phyloP scores from a whole-genome alignment of 2,888 invertebrate genomes.

The Parnassius apollo region DNA sequence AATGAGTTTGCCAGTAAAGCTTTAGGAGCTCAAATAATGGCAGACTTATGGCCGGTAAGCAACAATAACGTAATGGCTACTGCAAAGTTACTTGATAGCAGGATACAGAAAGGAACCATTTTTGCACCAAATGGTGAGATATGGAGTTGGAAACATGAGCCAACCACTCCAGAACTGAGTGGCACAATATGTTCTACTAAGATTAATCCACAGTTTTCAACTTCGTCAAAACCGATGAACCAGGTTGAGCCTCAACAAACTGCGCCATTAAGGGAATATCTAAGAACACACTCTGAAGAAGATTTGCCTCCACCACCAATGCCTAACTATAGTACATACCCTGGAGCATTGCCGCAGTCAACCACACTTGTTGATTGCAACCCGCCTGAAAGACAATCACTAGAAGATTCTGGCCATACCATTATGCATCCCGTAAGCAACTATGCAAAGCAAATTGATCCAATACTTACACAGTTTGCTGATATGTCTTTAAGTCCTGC shows the following conservation, averaged over 20 bases:
- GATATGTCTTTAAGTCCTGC: conserved; percentile 64
- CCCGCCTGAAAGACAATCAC: conserved; percentile 41
- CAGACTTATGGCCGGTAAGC: conserved; percentile 61
- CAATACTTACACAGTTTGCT: conserved; percentile 63
- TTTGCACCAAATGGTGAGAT: conserved; percentile 78
- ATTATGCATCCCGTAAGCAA: conserved; percentile 41
- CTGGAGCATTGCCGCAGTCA: conserved; percentile 49
- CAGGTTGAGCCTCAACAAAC: conserved; percentile 73
- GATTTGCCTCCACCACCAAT: conserved; percentile 65
- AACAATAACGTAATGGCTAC: conserved; percentile 71
- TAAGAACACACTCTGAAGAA: conserved; percentile 63
- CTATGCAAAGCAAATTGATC: conserved; percentile 56
- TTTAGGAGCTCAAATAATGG: conserved; percentile 69
- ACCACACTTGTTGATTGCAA: conserved; percentile 48
- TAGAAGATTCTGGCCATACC: conserved; percentile 47
- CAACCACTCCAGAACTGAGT: conserved; percentile 71
- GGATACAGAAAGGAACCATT: conserved; percentile 74
- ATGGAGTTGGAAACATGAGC: conserved; percentile 78
- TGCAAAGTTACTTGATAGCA: conserved; percentile 64
- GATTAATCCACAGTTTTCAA: conserved; percentile 72
- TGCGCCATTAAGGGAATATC: conserved; percentile 66
- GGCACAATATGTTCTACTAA: conserved; percentile 73
- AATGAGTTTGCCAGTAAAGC: conserved; percentile 75
- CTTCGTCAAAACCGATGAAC: conserved; percentile 66
- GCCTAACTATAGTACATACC: conserved; percentile 74